These are phyloP conservation scores for Phytoseiulus persimilis DNA, from an alignment of 2,888 invertebrate genomes.

Conservation along the genomic window DNA sequence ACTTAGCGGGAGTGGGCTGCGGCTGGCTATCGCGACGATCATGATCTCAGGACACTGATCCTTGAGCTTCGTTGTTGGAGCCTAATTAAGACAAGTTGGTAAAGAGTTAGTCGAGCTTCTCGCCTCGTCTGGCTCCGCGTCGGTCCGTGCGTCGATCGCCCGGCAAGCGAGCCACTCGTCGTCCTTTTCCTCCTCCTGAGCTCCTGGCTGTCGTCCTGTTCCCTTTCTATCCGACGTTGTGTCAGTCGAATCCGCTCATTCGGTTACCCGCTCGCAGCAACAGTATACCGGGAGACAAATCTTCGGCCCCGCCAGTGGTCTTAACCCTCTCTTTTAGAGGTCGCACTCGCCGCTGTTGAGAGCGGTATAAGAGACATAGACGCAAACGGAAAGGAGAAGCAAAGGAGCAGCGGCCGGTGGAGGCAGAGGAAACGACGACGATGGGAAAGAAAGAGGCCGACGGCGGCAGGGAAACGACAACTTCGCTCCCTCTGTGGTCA, in stretches of 20 bases:
- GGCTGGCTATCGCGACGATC: neutral
- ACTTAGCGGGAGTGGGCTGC: neutral
- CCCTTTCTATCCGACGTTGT: neutral
- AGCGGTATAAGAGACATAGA: neutral
- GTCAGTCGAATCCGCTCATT: neutral
- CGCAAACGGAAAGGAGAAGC: neutral
- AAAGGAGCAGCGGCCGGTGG: neutral
- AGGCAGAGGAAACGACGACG: neutral
- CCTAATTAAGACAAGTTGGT: slow-evolving; percentile 5
- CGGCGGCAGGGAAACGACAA: neutral
- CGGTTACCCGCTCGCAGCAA: neutral
- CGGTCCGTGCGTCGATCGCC: neutral
- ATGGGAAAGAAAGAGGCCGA: neutral
- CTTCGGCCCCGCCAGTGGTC: neutral
- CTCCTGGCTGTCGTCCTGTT: neutral
- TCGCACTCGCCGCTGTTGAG: neutral
- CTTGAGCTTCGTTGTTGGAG: neutral
- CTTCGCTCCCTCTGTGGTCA: neutral
- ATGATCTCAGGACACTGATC: neutral
- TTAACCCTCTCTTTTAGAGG: neutral
- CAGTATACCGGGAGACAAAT: neutral
- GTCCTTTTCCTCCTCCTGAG: neutral
- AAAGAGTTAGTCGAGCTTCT: neutral
- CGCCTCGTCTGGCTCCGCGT: neutral
- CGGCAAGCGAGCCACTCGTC: neutral